A percentile compares a stretch with the other conserved stretches of the same genome.
phyloP scores from a whole-genome alignment of 1,140 invertebrate species.

The Ephestia elutella region DNA sequence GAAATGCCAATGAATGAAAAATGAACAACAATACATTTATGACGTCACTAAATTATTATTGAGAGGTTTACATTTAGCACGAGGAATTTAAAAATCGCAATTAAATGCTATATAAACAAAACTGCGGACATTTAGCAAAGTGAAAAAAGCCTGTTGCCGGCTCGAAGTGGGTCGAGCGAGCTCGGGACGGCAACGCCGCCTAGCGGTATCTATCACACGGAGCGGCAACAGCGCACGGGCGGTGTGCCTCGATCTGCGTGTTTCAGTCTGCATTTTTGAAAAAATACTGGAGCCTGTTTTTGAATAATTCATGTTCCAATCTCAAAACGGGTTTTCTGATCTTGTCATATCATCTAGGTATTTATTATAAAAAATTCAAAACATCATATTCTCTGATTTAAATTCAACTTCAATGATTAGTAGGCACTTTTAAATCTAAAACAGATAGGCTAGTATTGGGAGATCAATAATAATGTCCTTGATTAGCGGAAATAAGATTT shows the following conservation, averaged over 20 bases:
- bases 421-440: too few species aligned
- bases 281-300: not conserved
- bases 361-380: too few species aligned
- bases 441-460: too few species aligned
- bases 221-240: slow-evolving; percentile 31
- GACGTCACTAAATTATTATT: not conserved
- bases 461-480: too few species aligned
- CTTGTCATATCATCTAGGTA: too few species aligned
- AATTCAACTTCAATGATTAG: too few species aligned
- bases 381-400: too few species aligned
- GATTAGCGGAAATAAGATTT: too few species aligned
- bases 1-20: not conserved
- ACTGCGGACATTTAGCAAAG: slow-evolving; percentile 35
- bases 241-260: not conserved
- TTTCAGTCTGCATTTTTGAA: not conserved
- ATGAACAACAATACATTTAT: not conserved
- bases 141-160: slow-evolving; percentile 49
- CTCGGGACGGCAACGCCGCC: slow-evolving; percentile 45
- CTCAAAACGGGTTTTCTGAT: too few species aligned
- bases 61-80: not conserved
- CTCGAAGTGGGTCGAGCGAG: slow-evolving; percentile 42
- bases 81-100: slow-evolving; percentile 29
- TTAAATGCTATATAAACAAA: slow-evolving; percentile 35
- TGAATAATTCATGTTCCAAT: not conserved
- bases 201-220: slow-evolving; percentile 53